Evolutionary conservation across 2,113 vertebrate species (phyloP).

Genomic region (Ahaetulla prasina): DNA sequence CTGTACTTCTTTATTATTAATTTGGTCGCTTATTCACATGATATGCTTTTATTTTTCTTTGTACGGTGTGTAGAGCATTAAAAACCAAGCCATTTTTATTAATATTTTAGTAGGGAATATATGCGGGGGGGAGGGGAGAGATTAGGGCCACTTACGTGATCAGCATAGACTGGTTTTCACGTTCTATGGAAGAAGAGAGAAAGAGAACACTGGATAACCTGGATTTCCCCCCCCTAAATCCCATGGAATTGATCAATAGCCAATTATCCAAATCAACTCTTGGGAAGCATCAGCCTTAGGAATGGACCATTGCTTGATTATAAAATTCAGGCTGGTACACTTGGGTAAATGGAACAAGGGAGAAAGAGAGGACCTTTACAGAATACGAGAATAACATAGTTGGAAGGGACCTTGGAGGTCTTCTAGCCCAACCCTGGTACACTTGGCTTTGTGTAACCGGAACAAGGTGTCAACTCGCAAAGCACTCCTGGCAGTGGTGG

Average conservation of each 20-base stretch:
- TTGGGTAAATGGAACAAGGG: neutral
- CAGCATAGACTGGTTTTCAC: slow-evolving; percentile 68
- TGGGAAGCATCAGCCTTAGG: neutral
- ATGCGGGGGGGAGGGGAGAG: neutral
- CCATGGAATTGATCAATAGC: neutral
- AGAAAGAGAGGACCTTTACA: neutral
- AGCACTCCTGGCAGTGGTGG: too few species aligned
- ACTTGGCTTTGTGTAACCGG: too few species aligned
- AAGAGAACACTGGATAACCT: neutral
- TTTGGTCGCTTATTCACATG: neutral
- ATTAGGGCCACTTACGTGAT: slow-evolving; percentile 64
- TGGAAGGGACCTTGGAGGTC: neutral
- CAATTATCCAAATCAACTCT: neutral
- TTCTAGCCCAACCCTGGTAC: too few species aligned
- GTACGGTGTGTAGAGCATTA: neutral
- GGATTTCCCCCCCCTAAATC: neutral
- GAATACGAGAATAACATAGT: neutral
- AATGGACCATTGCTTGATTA: neutral
- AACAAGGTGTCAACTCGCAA: too few species aligned
- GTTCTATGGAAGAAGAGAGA: slow-evolving; percentile 46
- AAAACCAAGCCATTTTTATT: neutral
- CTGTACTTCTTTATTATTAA: neutral
- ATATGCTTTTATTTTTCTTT: neutral
- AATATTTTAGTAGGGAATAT: neutral
- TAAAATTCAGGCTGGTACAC: neutral